A percentile compares a stretch with the other conserved stretches of the same genome.
phyloP scores from a whole-genome alignment of 2,113 vertebrate genomes.

The Ranitomeya imitator region DNA sequence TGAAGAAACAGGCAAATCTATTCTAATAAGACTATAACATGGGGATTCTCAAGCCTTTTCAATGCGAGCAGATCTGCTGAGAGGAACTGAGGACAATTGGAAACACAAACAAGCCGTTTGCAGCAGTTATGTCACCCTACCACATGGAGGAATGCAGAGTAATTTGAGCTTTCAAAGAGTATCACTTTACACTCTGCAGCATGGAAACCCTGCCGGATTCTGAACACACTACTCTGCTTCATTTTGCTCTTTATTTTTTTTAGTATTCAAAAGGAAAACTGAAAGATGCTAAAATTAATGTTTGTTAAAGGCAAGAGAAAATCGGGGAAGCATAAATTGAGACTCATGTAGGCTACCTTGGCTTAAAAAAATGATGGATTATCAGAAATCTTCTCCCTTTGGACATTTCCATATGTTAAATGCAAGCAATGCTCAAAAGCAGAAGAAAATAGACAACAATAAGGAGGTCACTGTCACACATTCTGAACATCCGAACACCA shows the following conservation, averaged over 20 bases:
- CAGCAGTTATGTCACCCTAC: conserved; percentile 53
- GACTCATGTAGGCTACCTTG: not conserved
- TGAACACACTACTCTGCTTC: not conserved
- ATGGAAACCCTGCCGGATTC: conserved; percentile 46
- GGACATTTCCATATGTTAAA: not conserved
- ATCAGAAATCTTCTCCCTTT: not conserved
- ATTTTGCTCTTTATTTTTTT: not conserved
- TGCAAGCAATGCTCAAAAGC: not conserved
- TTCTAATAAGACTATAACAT: conserved; percentile 4
- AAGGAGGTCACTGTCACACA: not conserved
- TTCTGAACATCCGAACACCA: too few species aligned
- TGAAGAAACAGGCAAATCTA: conserved; percentile 25
- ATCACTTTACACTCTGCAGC: conserved; percentile 46
- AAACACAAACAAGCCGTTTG: conserved; percentile 56
- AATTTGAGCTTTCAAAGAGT: conserved; percentile 41
- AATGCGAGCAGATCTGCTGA: conserved; percentile 29
- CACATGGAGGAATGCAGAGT: conserved; percentile 52
- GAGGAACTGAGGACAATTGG: conserved; percentile 56
- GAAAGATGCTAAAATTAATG: not conserved
- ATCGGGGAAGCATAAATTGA: not conserved
- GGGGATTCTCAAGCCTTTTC: not conserved
- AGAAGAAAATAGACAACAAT: not conserved
- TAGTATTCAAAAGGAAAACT: not conserved
- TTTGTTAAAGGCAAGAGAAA: not conserved
- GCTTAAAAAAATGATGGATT: not conserved